Base-by-base conservation (phyloP, 2,113 vertebrate species). In the Poecilia latipinna region DNA sequence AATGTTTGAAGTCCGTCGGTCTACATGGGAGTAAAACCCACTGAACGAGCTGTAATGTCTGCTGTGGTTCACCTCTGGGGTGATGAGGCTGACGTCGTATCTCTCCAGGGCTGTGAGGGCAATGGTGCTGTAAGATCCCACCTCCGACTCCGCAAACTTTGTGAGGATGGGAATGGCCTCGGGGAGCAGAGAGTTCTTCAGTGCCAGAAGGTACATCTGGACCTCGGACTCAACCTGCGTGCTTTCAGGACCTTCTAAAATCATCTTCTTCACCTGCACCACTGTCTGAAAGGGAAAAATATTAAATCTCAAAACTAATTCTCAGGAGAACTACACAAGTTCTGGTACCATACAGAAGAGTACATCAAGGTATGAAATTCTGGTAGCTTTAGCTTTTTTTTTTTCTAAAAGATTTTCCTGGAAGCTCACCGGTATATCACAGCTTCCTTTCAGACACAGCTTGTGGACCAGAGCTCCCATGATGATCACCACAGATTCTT, bases 121-220 rank as follows among this genome's bases (percentile, higher is more conserved):
- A 0, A 96, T 94, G 82, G 95, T 98, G 94, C 92, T 96, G 89
- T 94, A 82, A 0, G 93, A 90, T 0, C 97, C 97, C 13, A 96
- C 94, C 67, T 95, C 95, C 0, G 95, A 93, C 88, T 99, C 98
- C 0, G 95, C 92, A 0, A 96, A 96, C 90, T 95, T 97, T 17
- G 96, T 88, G 28, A 99, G 95, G 54, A 96, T 70, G 0, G 97
- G 96, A 88, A 99, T 93, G 65, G 94, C 96, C 83, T 99, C 97
- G 0, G 96, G 96, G 35, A 99, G 94, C 64, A 97, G 85, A 0
- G 98, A 96, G 0, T 99, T 99, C 90, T 99, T 99, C 82, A 99
- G 83, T 17, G 97, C 95, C 88, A 99, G 91, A 66, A 99, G 92
- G 86, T 96, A 97, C 95, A 96, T 96, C 90, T 89, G 95, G 37